phyloP scores from a whole-genome alignment of 2,797 vertebrate genomes.

The Enteromius paludinosus region DNA sequence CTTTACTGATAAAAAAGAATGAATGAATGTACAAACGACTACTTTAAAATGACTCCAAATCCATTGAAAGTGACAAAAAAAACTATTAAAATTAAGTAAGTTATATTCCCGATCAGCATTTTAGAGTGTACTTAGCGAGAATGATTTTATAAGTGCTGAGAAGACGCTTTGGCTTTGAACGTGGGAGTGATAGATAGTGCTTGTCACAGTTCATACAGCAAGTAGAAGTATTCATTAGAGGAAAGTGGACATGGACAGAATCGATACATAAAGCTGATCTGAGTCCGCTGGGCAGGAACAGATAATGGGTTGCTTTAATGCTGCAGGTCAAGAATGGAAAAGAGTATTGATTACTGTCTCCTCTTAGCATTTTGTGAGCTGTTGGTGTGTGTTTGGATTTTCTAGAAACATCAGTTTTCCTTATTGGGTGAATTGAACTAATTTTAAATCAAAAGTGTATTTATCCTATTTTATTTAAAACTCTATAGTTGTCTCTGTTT shows the following conservation, averaged over 20 bases:
- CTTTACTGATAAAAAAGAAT: neutral
- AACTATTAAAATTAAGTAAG: neutral
- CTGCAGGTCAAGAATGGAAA: slow-evolving; percentile 27
- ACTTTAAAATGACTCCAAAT: neutral
- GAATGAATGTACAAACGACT: neutral
- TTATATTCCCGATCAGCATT: neutral
- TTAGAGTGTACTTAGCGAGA: neutral
- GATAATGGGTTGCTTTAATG: slow-evolving; percentile 41
- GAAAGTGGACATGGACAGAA: neutral
- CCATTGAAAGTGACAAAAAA: neutral
- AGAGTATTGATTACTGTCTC: slow-evolving; percentile 28
- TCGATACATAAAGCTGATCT: slow-evolving; percentile 25
- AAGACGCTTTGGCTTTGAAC: neutral
- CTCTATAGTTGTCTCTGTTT: neutral
- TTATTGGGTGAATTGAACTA: neutral
- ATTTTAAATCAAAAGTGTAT: neutral
- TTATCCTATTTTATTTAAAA: neutral
- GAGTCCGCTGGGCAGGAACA: neutral
- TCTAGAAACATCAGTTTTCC: neutral
- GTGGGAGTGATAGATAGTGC: slow-evolving; percentile 19
- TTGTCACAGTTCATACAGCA: neutral
- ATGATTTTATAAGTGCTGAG: slow-evolving; percentile 13
- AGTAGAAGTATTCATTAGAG: slow-evolving; percentile 20
- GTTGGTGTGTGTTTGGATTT: slow-evolving; percentile 3
- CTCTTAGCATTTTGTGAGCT: slow-evolving; percentile 7